Evolutionary conservation across 2,797 vertebrate genomes (phyloP), one percentile per base, ranked within the genome.

Genomic region (Sebastes jordani): DNA sequence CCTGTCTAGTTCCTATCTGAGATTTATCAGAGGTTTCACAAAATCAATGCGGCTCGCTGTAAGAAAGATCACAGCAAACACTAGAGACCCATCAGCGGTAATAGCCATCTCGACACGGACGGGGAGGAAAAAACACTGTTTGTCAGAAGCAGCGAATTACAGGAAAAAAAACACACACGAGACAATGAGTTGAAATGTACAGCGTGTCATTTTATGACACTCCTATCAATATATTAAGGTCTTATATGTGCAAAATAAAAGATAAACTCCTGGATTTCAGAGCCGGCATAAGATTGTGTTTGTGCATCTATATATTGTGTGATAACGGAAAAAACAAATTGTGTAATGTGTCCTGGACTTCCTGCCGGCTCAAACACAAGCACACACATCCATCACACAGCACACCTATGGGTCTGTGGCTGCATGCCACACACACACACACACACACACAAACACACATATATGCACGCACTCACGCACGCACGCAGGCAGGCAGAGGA

Each of bases 21-120:
- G 89, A 93, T 91, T 94, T 93, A 95, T 93, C 90, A 92, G 90
- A 93, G 89, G 90, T 93, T 92, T 93, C 91, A 90, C 86, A 91
- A 93, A 96, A 95, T 95, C 95, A 95, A 94, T 95, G 93, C 88
- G 23, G 85, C 91, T 79, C 83, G 71, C 86, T 91, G 89, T 85
- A 84, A 89, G 92, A 91, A 89, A 91, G 93, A 95, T 92, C 92
- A 93, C 88, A 93, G 92, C 89, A 83, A 91, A 88, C 92, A 93
- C 91, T 76, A 77, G 93, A 94, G 90, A 91, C 79, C 89, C 92
- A 90, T 94, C 91, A 92, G 90, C 75, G 29, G 86, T 94, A 92
- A 94, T 90, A 88, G 89, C 87, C 90, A 87, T 87, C 86, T 90
- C 79, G 65, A 89, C 88, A 86, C 25, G 22, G 64, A 86, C 56